Percentiles rank a stretch among this genome's conserved stretches.
Conservation (phyloP, 2,888 invertebrate species). For the Drosophila flavopinicola region DNA sequence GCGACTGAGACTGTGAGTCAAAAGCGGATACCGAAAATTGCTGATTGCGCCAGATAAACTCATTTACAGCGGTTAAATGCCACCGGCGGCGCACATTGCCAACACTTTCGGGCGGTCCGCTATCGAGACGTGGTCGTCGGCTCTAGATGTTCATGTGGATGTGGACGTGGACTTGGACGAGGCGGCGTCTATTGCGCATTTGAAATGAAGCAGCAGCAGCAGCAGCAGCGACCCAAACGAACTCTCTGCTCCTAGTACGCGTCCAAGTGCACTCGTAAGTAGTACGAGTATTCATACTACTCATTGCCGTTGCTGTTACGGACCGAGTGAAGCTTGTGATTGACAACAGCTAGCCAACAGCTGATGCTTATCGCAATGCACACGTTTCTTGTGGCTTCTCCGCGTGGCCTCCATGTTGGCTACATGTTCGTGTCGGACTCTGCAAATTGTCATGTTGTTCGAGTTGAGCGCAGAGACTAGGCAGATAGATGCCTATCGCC, state of each 20-base stretch:
- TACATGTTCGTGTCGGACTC: constrained; percentile 68
- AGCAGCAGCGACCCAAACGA: constrained; percentile 21
- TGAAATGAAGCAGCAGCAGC: constrained; percentile 33
- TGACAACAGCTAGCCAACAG: constrained; percentile 67
- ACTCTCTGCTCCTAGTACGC: constrained; percentile 25
- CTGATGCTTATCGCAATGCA: constrained; percentile 62
- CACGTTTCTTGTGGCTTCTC: constrained; percentile 58
- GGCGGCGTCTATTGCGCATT: constrained; percentile 69
- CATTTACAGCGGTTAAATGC: constrained; percentile 83
- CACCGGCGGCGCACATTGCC: constrained; percentile 79
- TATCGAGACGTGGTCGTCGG: constrained; percentile 1
- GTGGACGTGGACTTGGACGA: constrained; percentile 34
- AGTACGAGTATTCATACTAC: constrained; percentile 23
- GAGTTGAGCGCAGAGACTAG: constrained; percentile 28
- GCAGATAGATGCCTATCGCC: constrained; percentile 72
- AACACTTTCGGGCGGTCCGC: constrained; percentile 72
- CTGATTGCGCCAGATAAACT: constrained; percentile 82
- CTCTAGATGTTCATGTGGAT: constrained; percentile 8
- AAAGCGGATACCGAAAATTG: constrained; percentile 82
- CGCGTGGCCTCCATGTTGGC: constrained; percentile 53
- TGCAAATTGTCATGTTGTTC: constrained; percentile 76
- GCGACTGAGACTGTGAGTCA: constrained; percentile 44
- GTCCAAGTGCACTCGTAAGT: constrained; percentile 28
- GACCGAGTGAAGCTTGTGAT: constrained; percentile 54
- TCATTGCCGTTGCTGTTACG: constrained; percentile 7